Conservation (phyloP, 2,888 invertebrate genomes). For the Eupithecia exiguata region DNA sequence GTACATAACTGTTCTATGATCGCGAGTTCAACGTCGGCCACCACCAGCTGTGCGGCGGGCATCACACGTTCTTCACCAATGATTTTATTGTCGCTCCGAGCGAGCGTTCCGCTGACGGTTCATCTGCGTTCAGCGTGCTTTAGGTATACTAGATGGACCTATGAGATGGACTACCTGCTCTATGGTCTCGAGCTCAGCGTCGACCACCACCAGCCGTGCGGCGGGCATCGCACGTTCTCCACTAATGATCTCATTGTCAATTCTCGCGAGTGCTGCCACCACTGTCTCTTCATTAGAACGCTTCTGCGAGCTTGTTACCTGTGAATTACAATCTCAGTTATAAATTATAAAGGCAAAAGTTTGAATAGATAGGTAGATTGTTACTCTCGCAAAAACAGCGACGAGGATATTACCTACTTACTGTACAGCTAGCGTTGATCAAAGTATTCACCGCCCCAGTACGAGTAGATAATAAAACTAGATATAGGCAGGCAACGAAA, state of each 20-base stretch:
- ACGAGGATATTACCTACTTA: too few relatives aligned
- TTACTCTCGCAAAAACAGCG: neutral
- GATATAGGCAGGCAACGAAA: too few relatives aligned
- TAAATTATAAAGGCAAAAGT: neutral
- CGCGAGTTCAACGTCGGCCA: neutral
- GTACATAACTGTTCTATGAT: neutral
- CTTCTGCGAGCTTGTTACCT: neutral
- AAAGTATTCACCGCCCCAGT: too few relatives aligned
- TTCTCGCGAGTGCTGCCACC: conserved; percentile 64
- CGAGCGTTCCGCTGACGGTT: too few relatives aligned
- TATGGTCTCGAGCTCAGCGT: conserved; percentile 70
- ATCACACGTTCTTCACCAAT: conserved; percentile 62
- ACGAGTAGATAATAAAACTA: too few relatives aligned
- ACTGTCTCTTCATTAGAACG: conserved; percentile 62
- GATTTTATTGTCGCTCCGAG: conserved; percentile 48
- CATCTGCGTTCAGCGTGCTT: too few relatives aligned
- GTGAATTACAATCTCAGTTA: neutral
- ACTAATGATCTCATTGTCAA: conserved; percentile 68
- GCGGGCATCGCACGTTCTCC: conserved; percentile 67
- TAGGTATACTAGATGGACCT: neutral
- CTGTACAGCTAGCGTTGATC: too few relatives aligned
- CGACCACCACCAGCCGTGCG: conserved; percentile 69
- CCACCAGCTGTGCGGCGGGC: neutral
- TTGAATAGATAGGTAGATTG: neutral
- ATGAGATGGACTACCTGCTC: conserved; percentile 22